Percentiles rank a stretch among this genome's conserved stretches.
These are phyloP conservation scores for Cheilosia vernalis DNA, from an alignment of 2,888 invertebrate genomes.

Conservation along the genomic window DNA sequence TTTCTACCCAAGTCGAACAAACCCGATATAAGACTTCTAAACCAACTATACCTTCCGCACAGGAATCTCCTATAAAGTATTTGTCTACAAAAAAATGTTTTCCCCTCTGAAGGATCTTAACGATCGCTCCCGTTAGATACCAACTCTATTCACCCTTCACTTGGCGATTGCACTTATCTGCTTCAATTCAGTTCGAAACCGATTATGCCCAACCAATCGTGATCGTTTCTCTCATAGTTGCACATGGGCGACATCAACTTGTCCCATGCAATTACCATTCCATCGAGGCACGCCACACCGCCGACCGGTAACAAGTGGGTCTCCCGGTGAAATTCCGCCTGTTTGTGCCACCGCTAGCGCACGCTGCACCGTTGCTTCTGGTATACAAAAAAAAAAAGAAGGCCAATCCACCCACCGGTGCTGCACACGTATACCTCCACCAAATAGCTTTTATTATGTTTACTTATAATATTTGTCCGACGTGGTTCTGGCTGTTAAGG, in stretches of 20 bases:
- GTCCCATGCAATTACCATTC: slow-evolving; percentile 72
- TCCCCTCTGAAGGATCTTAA: too few species aligned
- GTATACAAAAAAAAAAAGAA: slow-evolving; percentile 32
- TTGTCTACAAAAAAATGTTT: too few species aligned
- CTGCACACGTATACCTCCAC: background rate
- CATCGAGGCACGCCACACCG: slow-evolving; percentile 36
- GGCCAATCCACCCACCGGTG: slow-evolving; percentile 42
- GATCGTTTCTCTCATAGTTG: slow-evolving; percentile 60
- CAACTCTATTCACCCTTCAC: slow-evolving; percentile 19
- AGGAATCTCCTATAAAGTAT: too few species aligned
- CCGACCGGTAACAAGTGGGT: slow-evolving; percentile 62
- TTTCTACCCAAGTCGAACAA: too few species aligned
- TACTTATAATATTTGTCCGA: slow-evolving; percentile 52
- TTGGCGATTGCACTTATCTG: slow-evolving; percentile 40
- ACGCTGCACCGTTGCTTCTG: slow-evolving; percentile 29
- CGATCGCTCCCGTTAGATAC: too few species aligned
- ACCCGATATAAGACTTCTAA: too few species aligned
- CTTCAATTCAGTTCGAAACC: slow-evolving; percentile 58
- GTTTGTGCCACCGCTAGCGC: slow-evolving; percentile 34
- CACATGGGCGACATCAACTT: slow-evolving; percentile 68
- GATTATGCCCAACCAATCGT: slow-evolving; percentile 64
- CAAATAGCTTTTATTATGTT: slow-evolving; percentile 43
- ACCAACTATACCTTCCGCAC: too few species aligned
- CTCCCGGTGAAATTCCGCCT: slow-evolving; percentile 67
- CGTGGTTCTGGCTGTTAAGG: slow-evolving; percentile 45